Percentiles rank a stretch among this genome's conserved stretches.
phyloP scores from a whole-genome alignment of 2,888 invertebrate genomes.

The Chelonus formosanus region DNA sequence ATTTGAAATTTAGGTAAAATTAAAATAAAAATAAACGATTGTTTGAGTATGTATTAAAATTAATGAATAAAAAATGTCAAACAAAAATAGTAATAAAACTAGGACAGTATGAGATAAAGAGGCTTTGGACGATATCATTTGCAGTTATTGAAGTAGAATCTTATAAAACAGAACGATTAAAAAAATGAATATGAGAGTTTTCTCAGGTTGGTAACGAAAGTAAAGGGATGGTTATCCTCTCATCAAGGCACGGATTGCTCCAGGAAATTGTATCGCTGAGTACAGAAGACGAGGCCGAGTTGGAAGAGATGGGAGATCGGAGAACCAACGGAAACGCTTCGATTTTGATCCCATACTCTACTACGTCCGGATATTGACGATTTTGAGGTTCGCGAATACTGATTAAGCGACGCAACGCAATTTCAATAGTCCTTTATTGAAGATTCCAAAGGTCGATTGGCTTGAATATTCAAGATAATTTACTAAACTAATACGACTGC shows the following conservation, averaged over 20 bases:
- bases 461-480: slow-evolving; percentile 17
- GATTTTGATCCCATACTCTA: slow-evolving; percentile 37
- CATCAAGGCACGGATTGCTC: slow-evolving; percentile 33
- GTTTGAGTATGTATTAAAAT: too few species aligned
- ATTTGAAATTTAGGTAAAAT: too few species aligned
- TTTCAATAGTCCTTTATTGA: slow-evolving; percentile 34
- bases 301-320: slow-evolving; percentile 13
- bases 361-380: slow-evolving; percentile 43
- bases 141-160: background rate
- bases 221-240: slow-evolving; percentile 20
- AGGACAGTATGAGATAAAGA: too few species aligned
- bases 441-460: slow-evolving; percentile 27
- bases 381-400: slow-evolving; percentile 38
- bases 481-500: slow-evolving; percentile 15
- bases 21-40: too few species aligned
- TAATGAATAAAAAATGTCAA: too few species aligned
- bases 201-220: slow-evolving; percentile 27
- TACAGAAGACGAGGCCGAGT: slow-evolving; percentile 17
- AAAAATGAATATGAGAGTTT: slow-evolving; percentile 28
- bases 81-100: too few species aligned
- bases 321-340: slow-evolving; percentile 36
- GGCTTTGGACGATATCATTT: background rate
- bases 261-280: slow-evolving; percentile 33
- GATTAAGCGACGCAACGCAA: slow-evolving; percentile 36
- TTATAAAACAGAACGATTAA: slow-evolving; percentile 25